phyloP scores from a whole-genome alignment of 2,797 vertebrate genomes.

The Bradypodion pumilum region DNA sequence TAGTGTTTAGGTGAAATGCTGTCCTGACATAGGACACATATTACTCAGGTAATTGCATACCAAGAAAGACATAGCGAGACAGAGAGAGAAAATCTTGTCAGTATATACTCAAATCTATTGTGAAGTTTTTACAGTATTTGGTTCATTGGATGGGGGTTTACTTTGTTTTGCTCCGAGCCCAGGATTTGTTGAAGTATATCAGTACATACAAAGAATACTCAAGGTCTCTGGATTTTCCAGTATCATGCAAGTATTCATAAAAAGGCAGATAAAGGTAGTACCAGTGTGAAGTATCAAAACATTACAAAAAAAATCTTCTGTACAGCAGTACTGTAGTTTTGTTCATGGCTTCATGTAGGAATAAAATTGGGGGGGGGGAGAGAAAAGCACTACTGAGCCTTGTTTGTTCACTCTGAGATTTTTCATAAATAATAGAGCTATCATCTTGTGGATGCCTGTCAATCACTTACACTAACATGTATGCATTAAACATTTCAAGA shows the following conservation, averaged over 20 bases:
- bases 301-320: too few species aligned
- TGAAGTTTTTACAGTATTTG: background rate
- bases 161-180: background rate
- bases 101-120: background rate
- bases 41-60: too few species aligned
- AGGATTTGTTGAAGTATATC: background rate
- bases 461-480: background rate
- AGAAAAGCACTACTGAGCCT: background rate
- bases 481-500: background rate
- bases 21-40: too few species aligned
- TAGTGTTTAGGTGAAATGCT: too few species aligned
- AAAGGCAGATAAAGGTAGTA: background rate
- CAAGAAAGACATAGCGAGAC: background rate
- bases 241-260: background rate
- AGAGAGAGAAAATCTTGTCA: too few species aligned
- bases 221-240: background rate
- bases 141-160: background rate
- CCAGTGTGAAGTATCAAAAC: too few species aligned
- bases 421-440: background rate
- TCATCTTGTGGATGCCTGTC: background rate
- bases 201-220: background rate
- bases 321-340: too few species aligned
- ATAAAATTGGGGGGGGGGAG: background rate
- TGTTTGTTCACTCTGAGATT: accelerated
- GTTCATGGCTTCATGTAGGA: too few species aligned